Evolutionary conservation across 2,113 vertebrate genomes (phyloP), one percentile per base, ranked within the genome.

Genomic region (Neodon shergylaensis): DNA sequence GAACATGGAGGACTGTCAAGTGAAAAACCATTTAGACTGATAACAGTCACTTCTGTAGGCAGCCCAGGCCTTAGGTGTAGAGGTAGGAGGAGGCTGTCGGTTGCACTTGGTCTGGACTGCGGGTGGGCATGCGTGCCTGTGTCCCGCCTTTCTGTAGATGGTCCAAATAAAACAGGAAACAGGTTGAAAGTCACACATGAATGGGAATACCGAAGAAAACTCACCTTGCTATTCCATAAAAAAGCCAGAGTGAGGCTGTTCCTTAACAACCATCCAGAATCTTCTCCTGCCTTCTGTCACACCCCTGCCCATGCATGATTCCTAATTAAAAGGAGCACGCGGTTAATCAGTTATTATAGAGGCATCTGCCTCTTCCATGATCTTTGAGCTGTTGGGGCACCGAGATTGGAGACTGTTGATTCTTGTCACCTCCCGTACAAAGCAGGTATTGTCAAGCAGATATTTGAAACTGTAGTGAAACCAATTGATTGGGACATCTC

Each of bases 71-170:
- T 78, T 8, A 31, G 36, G 33, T 0, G 14, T 66, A 58, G 44
- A 22, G 16, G 0, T 12, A 3, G 13, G 28, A 49, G 52, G 54
- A 54, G 28, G 24, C 36, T 73, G 22, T 44, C 3, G 0, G 33
- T 12, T 19, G 19, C 16, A 7, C 52, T n/a, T 5, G 1, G 54
- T 19, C 31, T 12, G 21, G 14, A 42, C 49, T 5, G 0, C 0
- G 0, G 7, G 36, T 49, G 12, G 22, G 1, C 54, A 54, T 5
- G 5, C 19, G 42, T 16, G 7, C 28, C 6, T 88, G 24, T 28
- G 11, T 21, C 31, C 24, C 44, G 9, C 26, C 47, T 19, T 21
- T 24, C 72, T 86, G 33, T 28, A 33, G 26, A 36, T 66, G 83
- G n/a, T 36, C 2, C 58, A 0, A 3, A 2, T 5, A 31, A 3